Evolutionary conservation across 1,140 invertebrate species (phyloP).

Genomic region (Micrasema longulum): DNA sequence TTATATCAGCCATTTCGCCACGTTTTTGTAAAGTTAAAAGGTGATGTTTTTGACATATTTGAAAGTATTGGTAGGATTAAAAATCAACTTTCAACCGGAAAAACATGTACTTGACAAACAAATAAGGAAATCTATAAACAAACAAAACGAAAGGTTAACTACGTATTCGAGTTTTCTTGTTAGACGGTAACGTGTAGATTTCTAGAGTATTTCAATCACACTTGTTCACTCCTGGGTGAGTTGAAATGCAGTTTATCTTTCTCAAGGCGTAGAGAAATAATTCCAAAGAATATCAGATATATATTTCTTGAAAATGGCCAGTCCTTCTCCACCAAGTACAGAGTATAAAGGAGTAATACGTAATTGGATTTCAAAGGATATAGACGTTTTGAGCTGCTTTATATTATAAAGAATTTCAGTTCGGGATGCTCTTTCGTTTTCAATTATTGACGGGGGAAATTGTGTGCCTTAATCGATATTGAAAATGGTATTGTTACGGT

Average conservation of each 20-base stretch:
- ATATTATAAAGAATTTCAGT: conserved; percentile 13
- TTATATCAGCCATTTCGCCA: no score
- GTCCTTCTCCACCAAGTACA: conserved; percentile 16
- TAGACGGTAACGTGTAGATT: not conserved
- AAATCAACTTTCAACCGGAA: not conserved
- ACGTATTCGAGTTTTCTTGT: no score
- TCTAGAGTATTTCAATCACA: conserved; percentile 51
- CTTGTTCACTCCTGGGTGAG: conserved; percentile 47
- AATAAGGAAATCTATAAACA: no score
- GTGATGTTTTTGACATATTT: no score
- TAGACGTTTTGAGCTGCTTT: conserved; percentile 30
- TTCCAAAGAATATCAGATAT: conserved; percentile 53
- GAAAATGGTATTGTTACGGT: no score
- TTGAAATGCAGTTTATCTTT: conserved; percentile 52
- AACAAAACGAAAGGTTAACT: no score
- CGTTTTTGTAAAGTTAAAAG: no score
- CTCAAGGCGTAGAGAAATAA: conserved; percentile 47
- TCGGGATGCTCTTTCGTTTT: not conserved
- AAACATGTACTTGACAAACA: no score
- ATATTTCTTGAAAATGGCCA: conserved; percentile 39
- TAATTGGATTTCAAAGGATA: conserved; percentile 41
- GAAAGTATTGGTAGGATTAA: no score
- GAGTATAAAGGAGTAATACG: conserved; percentile 37
- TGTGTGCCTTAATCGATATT: not conserved
- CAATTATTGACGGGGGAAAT: conserved; percentile 4